Conservation (phyloP, 2,797 vertebrate species). For the Percopsis omiscomaycus region DNA sequence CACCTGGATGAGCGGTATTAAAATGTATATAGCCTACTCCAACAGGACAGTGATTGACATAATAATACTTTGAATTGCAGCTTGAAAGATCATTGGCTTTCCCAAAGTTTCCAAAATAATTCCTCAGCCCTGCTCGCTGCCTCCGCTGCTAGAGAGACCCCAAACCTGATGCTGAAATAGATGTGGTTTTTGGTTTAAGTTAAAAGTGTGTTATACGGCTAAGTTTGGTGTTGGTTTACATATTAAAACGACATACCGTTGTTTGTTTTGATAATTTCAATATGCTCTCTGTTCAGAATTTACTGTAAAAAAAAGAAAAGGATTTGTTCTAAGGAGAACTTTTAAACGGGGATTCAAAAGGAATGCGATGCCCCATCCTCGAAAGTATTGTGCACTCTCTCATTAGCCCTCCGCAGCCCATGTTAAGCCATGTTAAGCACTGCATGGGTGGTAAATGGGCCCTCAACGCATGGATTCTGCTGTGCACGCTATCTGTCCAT, state of each 20-base stretch:
- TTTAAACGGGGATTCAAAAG: slow-evolving; percentile 35
- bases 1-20: slow-evolving; percentile 30
- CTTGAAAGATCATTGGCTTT: slow-evolving; percentile 48
- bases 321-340: slow-evolving; percentile 24
- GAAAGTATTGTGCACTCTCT: slow-evolving; percentile 12
- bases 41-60: slow-evolving; percentile 50
- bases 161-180: slow-evolving; percentile 76
- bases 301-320: slow-evolving; percentile 25
- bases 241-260: slow-evolving; percentile 63
- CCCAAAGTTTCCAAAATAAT: slow-evolving; percentile 58
- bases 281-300: slow-evolving; percentile 49
- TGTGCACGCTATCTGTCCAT: slow-evolving; percentile 13
- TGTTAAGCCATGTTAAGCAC: slow-evolving; percentile 21
- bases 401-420: slow-evolving; percentile 2
- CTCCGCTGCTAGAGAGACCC: slow-evolving; percentile 69
- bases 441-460: slow-evolving; percentile 45
- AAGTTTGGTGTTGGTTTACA: slow-evolving; percentile 70
- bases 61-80: slow-evolving; percentile 25
- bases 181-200: slow-evolving; percentile 74
- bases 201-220: slow-evolving; percentile 66
- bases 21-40: slow-evolving; percentile 18
- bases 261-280: slow-evolving; percentile 73
- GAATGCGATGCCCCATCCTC: slow-evolving; percentile 24
- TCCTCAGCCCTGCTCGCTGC: slow-evolving; percentile 51
- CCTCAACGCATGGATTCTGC: slow-evolving; percentile 20